phyloP scores from a whole-genome alignment of 2,888 invertebrate species.

The Nomada ruficornis region DNA sequence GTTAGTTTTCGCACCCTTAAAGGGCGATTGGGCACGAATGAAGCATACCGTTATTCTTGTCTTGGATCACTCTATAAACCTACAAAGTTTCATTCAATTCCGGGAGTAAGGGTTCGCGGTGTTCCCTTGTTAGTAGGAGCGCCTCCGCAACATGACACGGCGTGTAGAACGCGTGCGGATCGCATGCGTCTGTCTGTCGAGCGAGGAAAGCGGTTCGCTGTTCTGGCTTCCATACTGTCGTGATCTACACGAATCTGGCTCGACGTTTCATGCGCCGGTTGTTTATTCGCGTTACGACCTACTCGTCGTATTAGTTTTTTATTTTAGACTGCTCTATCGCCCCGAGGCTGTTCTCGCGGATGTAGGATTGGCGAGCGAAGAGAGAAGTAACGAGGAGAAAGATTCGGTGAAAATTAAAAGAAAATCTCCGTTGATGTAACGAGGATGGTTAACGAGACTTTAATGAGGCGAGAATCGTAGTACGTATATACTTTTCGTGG shows the following conservation, averaged over 20 bases:
- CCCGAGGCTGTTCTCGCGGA: not conserved
- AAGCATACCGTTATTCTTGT: no score
- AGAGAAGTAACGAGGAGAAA: not conserved
- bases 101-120: no score
- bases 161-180: slow-evolving; percentile 49
- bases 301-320: slow-evolving; percentile 9
- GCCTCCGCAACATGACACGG: slow-evolving; percentile 60
- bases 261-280: slow-evolving; percentile 33
- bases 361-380: not conserved
- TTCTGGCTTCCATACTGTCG: slow-evolving; percentile 75
- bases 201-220: slow-evolving; percentile 64
- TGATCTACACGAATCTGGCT: slow-evolving; percentile 63
- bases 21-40: no score
- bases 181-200: slow-evolving; percentile 49
- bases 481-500: no score
- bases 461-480: not conserved
- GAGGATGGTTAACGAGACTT: slow-evolving; percentile 2
- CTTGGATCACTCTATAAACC: no score
- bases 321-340: not conserved
- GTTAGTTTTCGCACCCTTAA: no score
- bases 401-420: not conserved
- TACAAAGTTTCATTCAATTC: no score
- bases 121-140: slow-evolving; percentile 67
- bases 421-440: slow-evolving; percentile 12
- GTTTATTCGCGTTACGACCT: slow-evolving; percentile 35